Evolutionary conservation across 2,888 invertebrate species (phyloP), one percentile per base, ranked within the genome.

Genomic region (Protonemura montana): DNA sequence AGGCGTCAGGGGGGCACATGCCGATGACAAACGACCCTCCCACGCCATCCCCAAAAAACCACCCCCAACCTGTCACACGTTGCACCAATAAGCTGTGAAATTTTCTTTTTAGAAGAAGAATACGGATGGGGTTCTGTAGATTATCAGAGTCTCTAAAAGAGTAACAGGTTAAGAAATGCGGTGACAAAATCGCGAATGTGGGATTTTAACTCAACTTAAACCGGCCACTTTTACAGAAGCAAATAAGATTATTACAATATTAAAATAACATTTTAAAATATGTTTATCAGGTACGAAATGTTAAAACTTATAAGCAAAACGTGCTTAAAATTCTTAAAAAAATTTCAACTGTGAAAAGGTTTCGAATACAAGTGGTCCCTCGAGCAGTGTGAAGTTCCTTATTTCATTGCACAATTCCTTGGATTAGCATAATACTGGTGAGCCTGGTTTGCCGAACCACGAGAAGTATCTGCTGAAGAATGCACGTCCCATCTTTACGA

Each of bases 21-120:
- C 59, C 59, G 59, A 59, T 59, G 59, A 59, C 59, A 59, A 59
- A 59, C 59, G 59, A 59, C 59, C 16, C 59, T 21, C 3, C 59
- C 59, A 21, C 59, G 59, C 59, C 59, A 59, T 13, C 3, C 59
- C 3, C 59, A 21, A 59, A 21, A 21, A 59, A 10, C 3, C 59
- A 59, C 59, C 59, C 59, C 3, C 59, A 21, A 59, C 3, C 59
- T 59, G 59, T 21, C 59, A 59, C 59, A 13, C 59, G 21, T 59
- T 59, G 59, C 16, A 59, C 59, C 59, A 59, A 59, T 59, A 59
- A 59, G 59, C 59, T 59, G 59, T 59, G 59, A 59, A 59, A 59
- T 59, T 59, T 59, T 16, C 59, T 59, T 59, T 59, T 21, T 59
- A 59, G n/a, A n/a, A 59, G 59, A 59, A 59, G 59, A 59, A 59